These are phyloP conservation scores for Nothoprocta pentlandii DNA, from an alignment of 2,113 vertebrate species.

Conservation along the genomic window DNA sequence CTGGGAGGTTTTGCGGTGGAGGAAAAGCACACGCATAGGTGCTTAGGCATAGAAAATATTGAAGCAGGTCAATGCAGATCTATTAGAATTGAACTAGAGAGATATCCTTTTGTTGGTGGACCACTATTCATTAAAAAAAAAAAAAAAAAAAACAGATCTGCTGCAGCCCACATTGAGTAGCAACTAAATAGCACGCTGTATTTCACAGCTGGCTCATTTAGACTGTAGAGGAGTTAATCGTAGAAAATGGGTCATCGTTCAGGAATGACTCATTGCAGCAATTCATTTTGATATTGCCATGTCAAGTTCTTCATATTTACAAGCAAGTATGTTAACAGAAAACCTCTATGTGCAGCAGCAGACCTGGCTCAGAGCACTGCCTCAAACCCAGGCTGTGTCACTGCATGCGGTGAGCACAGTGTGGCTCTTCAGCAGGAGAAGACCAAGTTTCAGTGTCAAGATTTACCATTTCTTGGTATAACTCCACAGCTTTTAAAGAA, in stretches of 20 bases:
- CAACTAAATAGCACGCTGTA: background rate
- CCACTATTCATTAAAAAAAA: background rate
- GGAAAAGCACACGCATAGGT: background rate
- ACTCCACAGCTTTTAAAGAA: background rate
- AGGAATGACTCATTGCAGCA: background rate
- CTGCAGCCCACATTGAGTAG: background rate
- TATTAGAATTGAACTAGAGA: background rate
- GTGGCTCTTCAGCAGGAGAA: background rate
- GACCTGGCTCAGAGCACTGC: accelerated
- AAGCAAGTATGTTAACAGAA: background rate
- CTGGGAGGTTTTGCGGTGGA: background rate
- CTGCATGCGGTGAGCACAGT: no score
- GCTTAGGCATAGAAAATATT: background rate
- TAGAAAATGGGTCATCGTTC: constrained; percentile 16
- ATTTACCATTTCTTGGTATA: background rate
- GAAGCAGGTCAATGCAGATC: background rate
- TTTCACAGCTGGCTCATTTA: background rate
- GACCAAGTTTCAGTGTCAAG: background rate
- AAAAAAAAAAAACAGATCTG: background rate
- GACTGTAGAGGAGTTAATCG: background rate
- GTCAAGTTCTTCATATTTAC: background rate
- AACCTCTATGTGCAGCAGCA: background rate
- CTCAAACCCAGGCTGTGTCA: background rate
- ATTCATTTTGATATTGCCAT: background rate
- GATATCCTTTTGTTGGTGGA: background rate